Conservation (phyloP, 2,888 invertebrate species). For the Arenicola marina region DNA sequence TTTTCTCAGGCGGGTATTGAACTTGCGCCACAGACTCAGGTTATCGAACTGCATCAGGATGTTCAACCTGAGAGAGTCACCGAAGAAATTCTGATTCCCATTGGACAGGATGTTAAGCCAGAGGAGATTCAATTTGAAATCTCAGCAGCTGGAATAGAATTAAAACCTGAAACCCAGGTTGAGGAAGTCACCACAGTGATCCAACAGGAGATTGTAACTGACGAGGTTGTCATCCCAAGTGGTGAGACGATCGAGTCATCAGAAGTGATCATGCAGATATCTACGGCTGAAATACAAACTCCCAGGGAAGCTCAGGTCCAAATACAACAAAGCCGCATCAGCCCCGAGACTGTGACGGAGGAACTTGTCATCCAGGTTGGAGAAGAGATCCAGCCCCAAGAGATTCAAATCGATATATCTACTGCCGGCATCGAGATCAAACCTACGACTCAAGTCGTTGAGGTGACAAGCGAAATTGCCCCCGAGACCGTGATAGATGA, state of each 20-base stretch:
- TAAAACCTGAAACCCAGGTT: conserved; percentile 18
- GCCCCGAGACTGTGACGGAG: background rate
- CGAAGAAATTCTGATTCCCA: conserved; percentile 7
- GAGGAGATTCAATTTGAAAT: conserved; percentile 21
- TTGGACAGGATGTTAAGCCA: conserved; percentile 11
- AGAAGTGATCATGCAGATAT: conserved; percentile 10
- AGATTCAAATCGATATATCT: conserved; percentile 14
- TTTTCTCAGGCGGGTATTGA: conserved; percentile 14
- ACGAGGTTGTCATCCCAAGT: conserved; percentile 4
- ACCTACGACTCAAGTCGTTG: background rate
- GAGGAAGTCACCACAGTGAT: conserved; percentile 6
- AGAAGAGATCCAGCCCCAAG: conserved; percentile 8
- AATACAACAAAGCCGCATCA: background rate
- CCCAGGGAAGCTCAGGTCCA: background rate
- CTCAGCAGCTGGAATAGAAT: conserved; percentile 11
- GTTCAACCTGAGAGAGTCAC: background rate
- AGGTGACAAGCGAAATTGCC: background rate
- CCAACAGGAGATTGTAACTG: conserved; percentile 10
- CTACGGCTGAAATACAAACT: conserved; percentile 9
- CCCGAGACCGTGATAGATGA: background rate
- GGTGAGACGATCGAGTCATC: conserved; percentile 15
- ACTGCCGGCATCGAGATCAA: background rate
- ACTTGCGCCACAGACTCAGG: background rate
- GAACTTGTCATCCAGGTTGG: conserved; percentile 5
- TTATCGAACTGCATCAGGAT: conserved; percentile 9